These are phyloP conservation scores for Sparidentex hasta DNA, from an alignment of 2,797 vertebrate species.

Conservation along the genomic window DNA sequence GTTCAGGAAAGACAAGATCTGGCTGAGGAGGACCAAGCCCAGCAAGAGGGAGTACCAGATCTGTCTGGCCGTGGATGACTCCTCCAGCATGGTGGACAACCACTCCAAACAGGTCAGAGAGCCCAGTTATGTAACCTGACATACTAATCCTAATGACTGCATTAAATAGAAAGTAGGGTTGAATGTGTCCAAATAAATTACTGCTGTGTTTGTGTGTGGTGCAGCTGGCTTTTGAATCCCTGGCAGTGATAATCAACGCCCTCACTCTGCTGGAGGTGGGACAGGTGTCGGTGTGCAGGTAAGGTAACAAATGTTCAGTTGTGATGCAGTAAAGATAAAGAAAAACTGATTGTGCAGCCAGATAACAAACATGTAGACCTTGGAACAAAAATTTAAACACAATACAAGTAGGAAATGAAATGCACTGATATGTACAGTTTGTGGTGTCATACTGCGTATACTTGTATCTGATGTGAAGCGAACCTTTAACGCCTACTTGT, in stretches of 20 bases:
- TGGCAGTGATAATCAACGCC: constrained; percentile 96
- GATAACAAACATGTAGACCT: too few relatives aligned
- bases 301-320: constrained; percentile 7
- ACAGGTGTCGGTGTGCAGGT: constrained; percentile 97
- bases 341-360: neutral
- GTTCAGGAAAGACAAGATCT: constrained; percentile 99
- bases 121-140: fast-evolving
- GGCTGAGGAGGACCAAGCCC: constrained; percentile 96
- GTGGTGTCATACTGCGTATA: neutral
- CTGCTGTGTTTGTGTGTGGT: constrained; percentile 20
- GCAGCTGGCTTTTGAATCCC: constrained; percentile 96
- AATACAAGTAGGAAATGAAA: neutral
- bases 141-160: neutral
- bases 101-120: constrained; percentile 95
- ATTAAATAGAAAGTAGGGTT: neutral
- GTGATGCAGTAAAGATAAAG: too few relatives aligned
- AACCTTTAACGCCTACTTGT: neutral
- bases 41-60: constrained; percentile 98
- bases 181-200: neutral
- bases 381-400: neutral
- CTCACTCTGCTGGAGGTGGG: constrained; percentile 96
- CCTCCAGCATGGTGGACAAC: constrained; percentile 98
- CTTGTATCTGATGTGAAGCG: neutral
- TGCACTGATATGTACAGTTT: neutral
- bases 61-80: constrained; percentile 97